phyloP scores from a whole-genome alignment of 2,113 vertebrate genomes.

The Phyllostomus hastatus region DNA sequence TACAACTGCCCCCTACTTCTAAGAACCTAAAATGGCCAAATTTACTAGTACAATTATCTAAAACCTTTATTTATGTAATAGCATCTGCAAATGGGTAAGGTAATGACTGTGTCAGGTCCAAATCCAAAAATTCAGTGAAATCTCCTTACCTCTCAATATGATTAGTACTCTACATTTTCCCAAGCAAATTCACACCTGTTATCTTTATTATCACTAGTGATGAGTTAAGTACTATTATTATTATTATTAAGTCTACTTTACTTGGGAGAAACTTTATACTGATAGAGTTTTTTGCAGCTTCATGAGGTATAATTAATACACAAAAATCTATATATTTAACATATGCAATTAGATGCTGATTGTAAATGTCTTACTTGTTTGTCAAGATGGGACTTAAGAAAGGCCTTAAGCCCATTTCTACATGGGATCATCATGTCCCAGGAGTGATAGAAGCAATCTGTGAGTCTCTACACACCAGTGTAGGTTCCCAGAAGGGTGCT shows the following conservation, averaged over 20 bases:
- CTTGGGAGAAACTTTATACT: slow-evolving; percentile 1
- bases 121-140: neutral
- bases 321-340: neutral
- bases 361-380: neutral
- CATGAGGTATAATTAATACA: neutral
- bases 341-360: neutral
- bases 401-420: neutral
- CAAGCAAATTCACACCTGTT: neutral
- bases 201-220: neutral
- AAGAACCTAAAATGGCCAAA: neutral
- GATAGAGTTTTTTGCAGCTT: neutral
- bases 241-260: neutral
- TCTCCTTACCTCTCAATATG: neutral
- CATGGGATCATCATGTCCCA: neutral
- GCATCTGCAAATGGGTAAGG: neutral
- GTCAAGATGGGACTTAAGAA: neutral
- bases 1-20: neutral
- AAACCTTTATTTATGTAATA: neutral
- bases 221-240: neutral
- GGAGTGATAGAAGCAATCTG: neutral
- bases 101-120: neutral
- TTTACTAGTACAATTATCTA: neutral
- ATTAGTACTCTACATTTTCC: neutral
- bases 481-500: neutral
- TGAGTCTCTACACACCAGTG: neutral